Conservation (phyloP, 2,797 vertebrate species). For the Poeciliopsis paucimaculata region DNA sequence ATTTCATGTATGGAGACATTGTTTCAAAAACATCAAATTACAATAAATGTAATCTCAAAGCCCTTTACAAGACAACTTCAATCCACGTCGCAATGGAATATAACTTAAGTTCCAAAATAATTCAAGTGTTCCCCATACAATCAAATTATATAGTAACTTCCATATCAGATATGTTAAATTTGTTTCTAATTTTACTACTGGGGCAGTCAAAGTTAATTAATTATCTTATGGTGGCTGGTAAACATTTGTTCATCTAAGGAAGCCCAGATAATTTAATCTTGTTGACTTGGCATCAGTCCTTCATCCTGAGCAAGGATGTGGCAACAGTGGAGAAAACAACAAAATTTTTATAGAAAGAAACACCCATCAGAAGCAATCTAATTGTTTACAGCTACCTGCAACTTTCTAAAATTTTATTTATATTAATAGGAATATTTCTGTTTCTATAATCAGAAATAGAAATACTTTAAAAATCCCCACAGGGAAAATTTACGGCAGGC, state of each 20-base stretch:
- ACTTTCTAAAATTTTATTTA: not conserved
- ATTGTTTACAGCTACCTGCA: not conserved
- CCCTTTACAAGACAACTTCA: not conserved
- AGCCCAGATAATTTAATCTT: no score
- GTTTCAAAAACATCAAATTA: not conserved
- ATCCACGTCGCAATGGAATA: not conserved
- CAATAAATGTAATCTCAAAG: not conserved
- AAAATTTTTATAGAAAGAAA: not conserved
- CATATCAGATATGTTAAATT: not conserved
- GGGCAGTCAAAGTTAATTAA: not conserved
- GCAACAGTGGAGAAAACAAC: not conserved
- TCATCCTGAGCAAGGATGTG: not conserved
- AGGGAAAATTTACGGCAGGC: no score
- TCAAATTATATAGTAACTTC: not conserved
- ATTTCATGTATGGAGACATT: not conserved
- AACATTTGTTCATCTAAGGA: not conserved
- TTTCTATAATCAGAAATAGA: not conserved
- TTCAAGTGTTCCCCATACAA: not conserved
- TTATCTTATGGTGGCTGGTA: not conserved
- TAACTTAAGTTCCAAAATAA: not conserved
- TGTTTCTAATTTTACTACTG: not conserved
- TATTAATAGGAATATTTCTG: not conserved
- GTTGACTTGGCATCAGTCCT: not conserved
- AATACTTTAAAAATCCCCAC: no score
- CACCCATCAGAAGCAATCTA: not conserved